These are phyloP conservation scores for Clarias fuscus DNA, from an alignment of 2,797 vertebrate genomes.

Conservation along the genomic window DNA sequence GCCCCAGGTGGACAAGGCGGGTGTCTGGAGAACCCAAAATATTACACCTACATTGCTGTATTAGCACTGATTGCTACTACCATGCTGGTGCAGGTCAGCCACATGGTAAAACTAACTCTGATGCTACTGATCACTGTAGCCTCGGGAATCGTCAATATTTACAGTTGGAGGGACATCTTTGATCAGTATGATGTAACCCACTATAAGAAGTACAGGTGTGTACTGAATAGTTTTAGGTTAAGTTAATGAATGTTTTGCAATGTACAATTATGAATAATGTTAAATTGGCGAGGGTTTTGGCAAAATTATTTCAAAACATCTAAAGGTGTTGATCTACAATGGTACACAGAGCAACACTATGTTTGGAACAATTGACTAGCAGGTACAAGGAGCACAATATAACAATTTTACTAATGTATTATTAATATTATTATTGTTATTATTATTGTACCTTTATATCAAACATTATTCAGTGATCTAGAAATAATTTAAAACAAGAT, in stretches of 20 bases:
- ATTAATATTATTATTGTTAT: too few relatives aligned
- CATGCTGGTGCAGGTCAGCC: slow-evolving; percentile 98
- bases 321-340: neutral
- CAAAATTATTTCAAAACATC: neutral
- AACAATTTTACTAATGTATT: too few relatives aligned
- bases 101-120: slow-evolving; percentile 96
- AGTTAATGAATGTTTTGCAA: neutral
- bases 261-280: neutral
- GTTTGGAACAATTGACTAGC: neutral
- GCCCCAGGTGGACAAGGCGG: slow-evolving; percentile 48
- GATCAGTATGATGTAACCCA: slow-evolving; percentile 83
- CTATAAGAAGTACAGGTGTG: slow-evolving; percentile 81
- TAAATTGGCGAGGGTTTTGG: neutral
- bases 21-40: slow-evolving; percentile 88
- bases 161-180: slow-evolving; percentile 88
- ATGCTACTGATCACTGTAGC: slow-evolving; percentile 87
- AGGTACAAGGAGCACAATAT: neutral
- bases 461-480: neutral
- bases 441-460: neutral
- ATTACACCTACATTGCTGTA: slow-evolving; percentile 87
- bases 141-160: slow-evolving; percentile 83
- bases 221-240: neutral
- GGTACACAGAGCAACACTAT: neutral
- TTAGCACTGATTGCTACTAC: slow-evolving; percentile 90
- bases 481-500: neutral